Conservation (phyloP, 2,888 invertebrate genomes). For the Drosophila helvetica region DNA sequence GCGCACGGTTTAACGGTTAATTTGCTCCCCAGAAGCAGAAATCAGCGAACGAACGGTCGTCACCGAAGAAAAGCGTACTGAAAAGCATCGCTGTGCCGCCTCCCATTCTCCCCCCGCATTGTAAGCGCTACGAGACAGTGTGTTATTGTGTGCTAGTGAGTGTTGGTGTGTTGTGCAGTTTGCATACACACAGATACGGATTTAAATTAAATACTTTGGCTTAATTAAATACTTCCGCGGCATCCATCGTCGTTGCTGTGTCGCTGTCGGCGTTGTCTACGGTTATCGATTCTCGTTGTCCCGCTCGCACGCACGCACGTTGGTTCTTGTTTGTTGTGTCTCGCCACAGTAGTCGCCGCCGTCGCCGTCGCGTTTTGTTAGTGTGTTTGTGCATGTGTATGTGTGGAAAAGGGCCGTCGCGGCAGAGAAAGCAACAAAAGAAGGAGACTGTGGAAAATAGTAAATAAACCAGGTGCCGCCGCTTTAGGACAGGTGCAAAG, state of each 20-base stretch:
- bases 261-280: slow-evolving; percentile 52
- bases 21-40: slow-evolving; percentile 11
- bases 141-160: slow-evolving; percentile 40
- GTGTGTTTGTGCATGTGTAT: slow-evolving; percentile 47
- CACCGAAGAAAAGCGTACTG: slow-evolving; percentile 30
- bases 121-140: slow-evolving; percentile 12
- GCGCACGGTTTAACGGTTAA: slow-evolving; percentile 1
- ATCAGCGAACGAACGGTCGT: slow-evolving; percentile 35
- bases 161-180: slow-evolving; percentile 44
- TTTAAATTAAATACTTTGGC: slow-evolving; percentile 76
- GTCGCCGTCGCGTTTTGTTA: slow-evolving; percentile 21
- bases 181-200: slow-evolving; percentile 66
- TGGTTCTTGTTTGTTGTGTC: slow-evolving; percentile 38
- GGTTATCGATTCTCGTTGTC: slow-evolving; percentile 71
- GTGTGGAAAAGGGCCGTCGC: slow-evolving; percentile 39
- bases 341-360: slow-evolving; percentile 12
- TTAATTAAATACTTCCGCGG: slow-evolving; percentile 77
- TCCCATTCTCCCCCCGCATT: slow-evolving; percentile 34
- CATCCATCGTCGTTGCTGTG: slow-evolving; percentile 53
- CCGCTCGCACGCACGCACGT: slow-evolving; percentile 48
- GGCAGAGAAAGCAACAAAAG: slow-evolving; percentile 51
- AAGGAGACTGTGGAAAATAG: slow-evolving; percentile 45
- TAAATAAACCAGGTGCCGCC: slow-evolving; percentile 36
- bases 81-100: slow-evolving; percentile 24
- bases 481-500: slow-evolving; percentile 40